Evolutionary conservation across 2,113 vertebrate genomes (phyloP).

Genomic region (Leuciscus idus): DNA sequence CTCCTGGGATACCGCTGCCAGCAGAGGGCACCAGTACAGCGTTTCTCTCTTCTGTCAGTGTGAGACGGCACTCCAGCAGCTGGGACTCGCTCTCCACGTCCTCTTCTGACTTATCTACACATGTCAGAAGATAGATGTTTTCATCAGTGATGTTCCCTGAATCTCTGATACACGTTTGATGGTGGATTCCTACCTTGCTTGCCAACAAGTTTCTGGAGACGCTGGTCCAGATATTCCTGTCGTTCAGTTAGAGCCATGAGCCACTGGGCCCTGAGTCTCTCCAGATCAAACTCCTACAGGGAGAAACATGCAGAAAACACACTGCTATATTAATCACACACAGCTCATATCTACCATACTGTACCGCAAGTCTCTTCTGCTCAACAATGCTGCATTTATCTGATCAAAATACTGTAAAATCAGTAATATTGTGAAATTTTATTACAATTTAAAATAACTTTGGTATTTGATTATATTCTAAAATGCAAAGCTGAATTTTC

Average conservation of each 20-base stretch:
- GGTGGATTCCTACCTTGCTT: slow-evolving; percentile 73
- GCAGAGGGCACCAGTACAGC: slow-evolving; percentile 95
- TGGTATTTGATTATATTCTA: neutral
- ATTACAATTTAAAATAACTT: neutral
- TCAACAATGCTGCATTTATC: neutral
- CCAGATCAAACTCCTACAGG: slow-evolving; percentile 88
- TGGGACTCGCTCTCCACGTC: slow-evolving; percentile 91
- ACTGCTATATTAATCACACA: neutral
- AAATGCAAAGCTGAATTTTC: neutral
- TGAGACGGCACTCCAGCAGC: slow-evolving; percentile 92
- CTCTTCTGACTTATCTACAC: slow-evolving; percentile 91
- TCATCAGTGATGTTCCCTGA: neutral
- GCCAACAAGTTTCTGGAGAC: slow-evolving; percentile 87
- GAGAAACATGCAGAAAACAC: neutral
- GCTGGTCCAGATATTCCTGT: slow-evolving; percentile 93
- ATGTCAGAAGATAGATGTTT: neutral
- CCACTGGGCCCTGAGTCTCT: slow-evolving; percentile 90
- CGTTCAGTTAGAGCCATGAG: slow-evolving; percentile 87
- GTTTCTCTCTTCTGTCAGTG: slow-evolving; percentile 93
- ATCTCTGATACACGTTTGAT: neutral
- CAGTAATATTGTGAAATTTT: neutral
- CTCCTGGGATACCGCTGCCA: slow-evolving; percentile 94
- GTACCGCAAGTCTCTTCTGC: too few species aligned
- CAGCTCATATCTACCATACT: too few species aligned
- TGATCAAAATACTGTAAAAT: neutral